phyloP scores from a whole-genome alignment of 2,113 vertebrate genomes.

The Rhea americana region DNA sequence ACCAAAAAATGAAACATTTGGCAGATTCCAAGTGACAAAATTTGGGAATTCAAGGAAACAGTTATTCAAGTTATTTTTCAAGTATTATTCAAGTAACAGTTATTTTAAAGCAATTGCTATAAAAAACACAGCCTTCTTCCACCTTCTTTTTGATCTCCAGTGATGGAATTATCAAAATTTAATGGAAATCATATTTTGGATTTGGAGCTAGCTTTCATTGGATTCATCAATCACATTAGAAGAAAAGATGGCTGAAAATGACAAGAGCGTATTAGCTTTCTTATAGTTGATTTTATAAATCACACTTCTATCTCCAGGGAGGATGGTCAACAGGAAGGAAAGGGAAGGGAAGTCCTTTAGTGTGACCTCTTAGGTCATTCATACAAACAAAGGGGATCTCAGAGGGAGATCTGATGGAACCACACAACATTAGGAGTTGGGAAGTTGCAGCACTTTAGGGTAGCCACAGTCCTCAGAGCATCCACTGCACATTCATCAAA shows the following conservation, averaged over 20 bases:
- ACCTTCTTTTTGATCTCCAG: background rate
- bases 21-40: background rate
- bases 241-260: background rate
- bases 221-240: background rate
- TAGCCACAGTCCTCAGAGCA: background rate
- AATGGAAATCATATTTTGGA: rapidly evolving
- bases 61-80: no score
- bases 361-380: background rate
- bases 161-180: background rate
- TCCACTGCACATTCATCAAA: background rate
- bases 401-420: background rate
- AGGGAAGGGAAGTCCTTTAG: background rate
- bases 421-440: background rate
- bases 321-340: background rate
- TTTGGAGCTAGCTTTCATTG: background rate
- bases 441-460: background rate
- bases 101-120: background rate
- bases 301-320: background rate
- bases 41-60: background rate
- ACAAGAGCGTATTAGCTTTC: background rate
- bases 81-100: background rate
- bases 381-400: background rate
- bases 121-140: background rate
- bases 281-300: background rate
- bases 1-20: background rate